Evolutionary conservation across 2,888 invertebrate species (phyloP), one percentile per base, ranked within the genome.

Genomic region (Lasioglossum calceatum): DNA sequence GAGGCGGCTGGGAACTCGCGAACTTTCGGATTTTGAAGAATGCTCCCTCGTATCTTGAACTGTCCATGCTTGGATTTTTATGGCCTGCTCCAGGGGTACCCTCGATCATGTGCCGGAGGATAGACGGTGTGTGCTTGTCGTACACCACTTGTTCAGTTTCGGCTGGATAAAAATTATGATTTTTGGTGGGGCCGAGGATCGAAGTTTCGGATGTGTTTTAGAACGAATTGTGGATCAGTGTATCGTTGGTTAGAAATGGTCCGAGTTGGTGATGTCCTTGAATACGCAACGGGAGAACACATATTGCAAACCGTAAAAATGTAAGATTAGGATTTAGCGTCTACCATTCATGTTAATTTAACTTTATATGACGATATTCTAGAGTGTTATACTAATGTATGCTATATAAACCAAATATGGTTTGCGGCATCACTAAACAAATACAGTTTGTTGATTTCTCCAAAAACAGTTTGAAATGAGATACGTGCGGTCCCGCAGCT

Each of bases 21-120:
- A 75, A 82, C 54, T 75, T 82, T 54, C 27, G 50, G 44, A 42
- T 73, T 77, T 72, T 47, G 23, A 27, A 39, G 14, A 50, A 58
- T 32, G 27, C 36, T 50, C 19, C 71, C 19, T n/a, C 42, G 50
- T 70, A 70, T 70, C 70, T 70, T 70, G 70, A 27, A 32, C 77
- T 32, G 44, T 70, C 39, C 23, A 42, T 44, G 39, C 32, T 47
- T 44, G 64, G 61, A 61, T 72, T 42, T 72, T 44, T 44, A 72
- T 44, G 42, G 72, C 39, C 67, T 39, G 36, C 70, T 39, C 70
- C 23, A 19, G 39, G 23, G 70, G 36, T 27, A 23, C 70, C 39
- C 36, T 36, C 70, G 70, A 36, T 70, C 70, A 36, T 27, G 4
- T 12, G 61, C n/a, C 61, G 23, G 61, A 27, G n/a, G 27, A 61